A percentile compares a stretch with the other conserved stretches of the same genome.
phyloP scores from a whole-genome alignment of 2,888 invertebrate genomes.

The Deroplatys truncata region DNA sequence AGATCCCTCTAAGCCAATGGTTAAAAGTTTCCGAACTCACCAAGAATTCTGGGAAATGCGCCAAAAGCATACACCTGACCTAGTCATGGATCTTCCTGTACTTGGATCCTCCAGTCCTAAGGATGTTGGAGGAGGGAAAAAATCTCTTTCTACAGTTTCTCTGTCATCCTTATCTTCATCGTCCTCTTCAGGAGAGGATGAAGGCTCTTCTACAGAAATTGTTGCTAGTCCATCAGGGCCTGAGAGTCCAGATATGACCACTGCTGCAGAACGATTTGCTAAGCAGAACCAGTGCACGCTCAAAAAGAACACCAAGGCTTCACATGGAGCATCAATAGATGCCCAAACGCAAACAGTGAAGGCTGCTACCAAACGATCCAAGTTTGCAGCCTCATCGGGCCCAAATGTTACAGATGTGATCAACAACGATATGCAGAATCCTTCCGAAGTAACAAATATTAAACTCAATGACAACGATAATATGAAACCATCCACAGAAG shows the following conservation, averaged over 20 bases:
- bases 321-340: conserved; percentile 31
- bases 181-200: conserved; percentile 34
- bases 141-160: conserved; percentile 23
- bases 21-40: conserved; percentile 32
- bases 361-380: conserved; percentile 31
- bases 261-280: conserved; percentile 72
- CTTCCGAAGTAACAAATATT: conserved; percentile 5
- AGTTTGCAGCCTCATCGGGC: conserved; percentile 28
- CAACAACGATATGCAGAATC: conserved; percentile 21
- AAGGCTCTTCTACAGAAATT: conserved; percentile 35
- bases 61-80: conserved; percentile 67
- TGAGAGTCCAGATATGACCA: conserved; percentile 63
- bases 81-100: conserved; percentile 79
- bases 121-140: conserved; percentile 38
- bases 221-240: conserved; percentile 40
- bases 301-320: conserved; percentile 60
- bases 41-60: conserved; percentile 47
- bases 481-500: conserved; percentile 23
- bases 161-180: conserved; percentile 23
- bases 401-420: conserved; percentile 28
- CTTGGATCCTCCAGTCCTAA: conserved; percentile 43
- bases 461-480: conserved; percentile 15
- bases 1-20: conserved; percentile 34
- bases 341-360: conserved; percentile 34
- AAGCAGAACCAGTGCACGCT: conserved; percentile 74